Percentiles rank a stretch among this genome's conserved stretches.
These are phyloP conservation scores for Elaeidobius kamerunicus DNA, from an alignment of 2,888 invertebrate genomes.

Conservation along the genomic window DNA sequence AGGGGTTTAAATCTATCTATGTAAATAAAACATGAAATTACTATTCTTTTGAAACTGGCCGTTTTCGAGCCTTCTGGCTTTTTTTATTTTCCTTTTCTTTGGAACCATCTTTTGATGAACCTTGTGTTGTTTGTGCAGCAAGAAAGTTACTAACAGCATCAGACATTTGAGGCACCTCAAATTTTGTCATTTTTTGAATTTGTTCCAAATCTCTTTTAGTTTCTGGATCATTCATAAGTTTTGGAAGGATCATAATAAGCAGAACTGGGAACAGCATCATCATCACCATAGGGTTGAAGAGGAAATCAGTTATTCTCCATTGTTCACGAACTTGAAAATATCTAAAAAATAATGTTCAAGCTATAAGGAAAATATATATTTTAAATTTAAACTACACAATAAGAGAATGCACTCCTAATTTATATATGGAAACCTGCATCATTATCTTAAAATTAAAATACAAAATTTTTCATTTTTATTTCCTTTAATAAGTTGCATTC, in stretches of 20 bases:
- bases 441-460: not conserved
- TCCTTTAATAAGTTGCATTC: too few species aligned
- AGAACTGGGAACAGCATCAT: slow-evolving; percentile 95
- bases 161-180: slow-evolving; percentile 93
- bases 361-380: too few species aligned
- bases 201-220: slow-evolving; percentile 95
- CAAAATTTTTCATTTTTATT: too few species aligned
- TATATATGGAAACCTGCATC: not conserved
- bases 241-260: slow-evolving; percentile 88
- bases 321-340: slow-evolving; percentile 90
- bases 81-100: slow-evolving; percentile 38
- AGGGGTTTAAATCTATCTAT: not conserved
- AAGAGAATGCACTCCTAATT: not conserved
- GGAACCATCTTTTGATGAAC: slow-evolving; percentile 29
- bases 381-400: slow-evolving; percentile 38
- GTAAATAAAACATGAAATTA: not conserved
- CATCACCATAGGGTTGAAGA: slow-evolving; percentile 96
- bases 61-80: slow-evolving; percentile 42
- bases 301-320: slow-evolving; percentile 94
- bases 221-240: slow-evolving; percentile 97
- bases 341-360: too few species aligned
- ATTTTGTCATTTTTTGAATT: slow-evolving; percentile 74
- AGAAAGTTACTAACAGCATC: slow-evolving; percentile 89
- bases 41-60: slow-evolving; percentile 32
- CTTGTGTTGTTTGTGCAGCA: slow-evolving; percentile 65